A percentile compares a stretch with the other conserved stretches of the same genome.
Conservation (phyloP, 1,140 invertebrate species). For the Ips nitidus region DNA sequence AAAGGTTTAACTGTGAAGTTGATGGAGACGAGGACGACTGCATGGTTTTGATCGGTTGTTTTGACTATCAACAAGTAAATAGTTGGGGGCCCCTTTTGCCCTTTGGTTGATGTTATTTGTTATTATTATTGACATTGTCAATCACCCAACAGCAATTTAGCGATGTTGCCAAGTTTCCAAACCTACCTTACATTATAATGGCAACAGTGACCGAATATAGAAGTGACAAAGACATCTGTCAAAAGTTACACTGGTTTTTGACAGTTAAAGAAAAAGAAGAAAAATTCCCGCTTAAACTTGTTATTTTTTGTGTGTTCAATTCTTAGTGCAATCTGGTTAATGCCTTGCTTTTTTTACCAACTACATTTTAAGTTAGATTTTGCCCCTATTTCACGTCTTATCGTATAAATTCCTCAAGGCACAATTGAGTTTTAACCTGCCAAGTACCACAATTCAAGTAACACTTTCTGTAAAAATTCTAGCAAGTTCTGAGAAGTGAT, state of each 20-base stretch:
- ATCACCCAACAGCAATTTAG: too few relatives aligned
- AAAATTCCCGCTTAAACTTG: slow-evolving; percentile 1
- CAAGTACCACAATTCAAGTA: background rate
- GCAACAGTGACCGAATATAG: too few relatives aligned
- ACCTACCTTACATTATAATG: too few relatives aligned
- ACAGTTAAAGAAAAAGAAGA: too few relatives aligned
- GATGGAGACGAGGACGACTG: background rate
- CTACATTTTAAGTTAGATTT: background rate
- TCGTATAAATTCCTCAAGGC: background rate
- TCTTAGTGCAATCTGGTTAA: background rate
- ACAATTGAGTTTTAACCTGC: background rate
- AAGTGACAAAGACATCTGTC: too few relatives aligned
- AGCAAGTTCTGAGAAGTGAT: background rate
- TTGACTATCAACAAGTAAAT: background rate
- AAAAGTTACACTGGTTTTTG: too few relatives aligned
- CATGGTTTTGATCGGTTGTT: background rate
- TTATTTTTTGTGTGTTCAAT: background rate
- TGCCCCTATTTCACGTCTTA: background rate
- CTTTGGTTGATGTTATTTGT: too few relatives aligned
- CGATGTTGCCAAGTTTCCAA: too few relatives aligned
- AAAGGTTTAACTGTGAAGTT: background rate
- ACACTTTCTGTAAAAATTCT: background rate
- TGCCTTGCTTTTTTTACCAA: background rate
- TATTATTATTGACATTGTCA: too few relatives aligned
- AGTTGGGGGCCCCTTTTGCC: background rate